Evolutionary conservation across 2,888 invertebrate species (phyloP).

Genomic region (Crioceris asparagi): DNA sequence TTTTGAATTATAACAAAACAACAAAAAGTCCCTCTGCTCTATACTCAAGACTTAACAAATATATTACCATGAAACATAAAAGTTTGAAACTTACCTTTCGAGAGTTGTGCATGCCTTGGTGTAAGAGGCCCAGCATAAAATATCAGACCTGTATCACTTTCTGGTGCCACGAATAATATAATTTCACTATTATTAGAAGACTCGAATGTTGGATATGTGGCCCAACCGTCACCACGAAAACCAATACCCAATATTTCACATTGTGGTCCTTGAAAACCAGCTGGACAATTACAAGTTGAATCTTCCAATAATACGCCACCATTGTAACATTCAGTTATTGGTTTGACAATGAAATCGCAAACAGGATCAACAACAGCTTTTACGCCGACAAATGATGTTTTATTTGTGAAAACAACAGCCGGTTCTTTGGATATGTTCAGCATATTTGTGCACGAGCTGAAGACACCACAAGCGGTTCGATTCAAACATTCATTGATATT

Average conservation of each 20-base stretch:
- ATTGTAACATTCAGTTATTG: conserved; percentile 27
- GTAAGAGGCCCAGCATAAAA: conserved; percentile 78
- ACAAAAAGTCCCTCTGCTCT: too few relatives aligned
- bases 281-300: conserved; percentile 67
- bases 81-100: conserved; percentile 49
- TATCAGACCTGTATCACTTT: conserved; percentile 66
- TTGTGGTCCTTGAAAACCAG: conserved; percentile 68
- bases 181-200: conserved; percentile 78
- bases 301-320: conserved; percentile 45
- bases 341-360: conserved; percentile 48
- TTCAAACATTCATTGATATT: conserved; percentile 84
- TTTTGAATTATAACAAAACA: too few relatives aligned
- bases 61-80: too few relatives aligned
- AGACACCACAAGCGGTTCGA: conserved; percentile 57
- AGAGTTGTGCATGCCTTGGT: conserved; percentile 47
- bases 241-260: conserved; percentile 85
- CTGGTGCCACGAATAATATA: conserved; percentile 70
- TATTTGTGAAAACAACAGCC: conserved; percentile 81
- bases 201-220: conserved; percentile 80
- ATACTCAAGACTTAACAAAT: too few relatives aligned
- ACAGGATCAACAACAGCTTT: conserved; percentile 70
- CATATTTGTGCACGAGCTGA: conserved; percentile 69
- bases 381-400: conserved; percentile 89
- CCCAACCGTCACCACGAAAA: conserved; percentile 86
- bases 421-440: conserved; percentile 59